A percentile compares a stretch with the other conserved stretches of the same genome.
These are phyloP conservation scores for Melospiza georgiana DNA, from an alignment of 2,113 vertebrate genomes.

Conservation along the genomic window DNA sequence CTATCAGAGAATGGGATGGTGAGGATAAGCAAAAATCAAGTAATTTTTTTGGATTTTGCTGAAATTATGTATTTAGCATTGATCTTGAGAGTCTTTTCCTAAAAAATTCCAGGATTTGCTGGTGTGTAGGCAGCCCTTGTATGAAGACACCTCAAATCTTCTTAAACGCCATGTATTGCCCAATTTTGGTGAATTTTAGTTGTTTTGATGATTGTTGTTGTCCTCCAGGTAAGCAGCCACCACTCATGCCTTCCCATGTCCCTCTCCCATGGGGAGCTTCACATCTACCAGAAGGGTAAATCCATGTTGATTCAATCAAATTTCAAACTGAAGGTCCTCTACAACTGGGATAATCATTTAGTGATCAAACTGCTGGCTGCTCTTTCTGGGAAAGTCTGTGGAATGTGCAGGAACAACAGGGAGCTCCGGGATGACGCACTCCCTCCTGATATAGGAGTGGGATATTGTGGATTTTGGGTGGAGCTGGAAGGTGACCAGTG, in stretches of 20 bases:
- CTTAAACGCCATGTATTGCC: too few species aligned
- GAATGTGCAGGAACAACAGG: constrained; percentile 50
- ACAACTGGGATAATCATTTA: too few species aligned
- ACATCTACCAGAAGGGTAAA: too few species aligned
- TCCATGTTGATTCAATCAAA: too few species aligned
- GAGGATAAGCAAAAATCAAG: background rate
- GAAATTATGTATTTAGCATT: fast-evolving
- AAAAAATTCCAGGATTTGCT: background rate
- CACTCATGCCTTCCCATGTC: constrained; percentile 65
- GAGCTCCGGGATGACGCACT: background rate
- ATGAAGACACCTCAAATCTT: background rate
- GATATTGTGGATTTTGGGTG: background rate
- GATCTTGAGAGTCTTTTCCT: background rate
- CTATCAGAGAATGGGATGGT: too few species aligned
- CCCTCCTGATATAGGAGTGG: background rate
- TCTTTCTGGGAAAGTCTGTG: background rate
- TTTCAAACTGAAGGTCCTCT: too few species aligned
- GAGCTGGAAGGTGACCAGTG: constrained; percentile 36
- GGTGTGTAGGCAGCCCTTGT: background rate
- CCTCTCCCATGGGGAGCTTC: constrained; percentile 44
- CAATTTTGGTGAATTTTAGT: background rate
- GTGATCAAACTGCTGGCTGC: too few species aligned
- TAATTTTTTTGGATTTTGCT: background rate
- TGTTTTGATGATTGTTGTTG: background rate
- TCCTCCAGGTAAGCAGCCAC: constrained; percentile 70